These are phyloP conservation scores for honey bee (Apis mellifera) DNA, from an alignment of 1,140 invertebrate genomes.

Conservation along the genomic window DNA sequence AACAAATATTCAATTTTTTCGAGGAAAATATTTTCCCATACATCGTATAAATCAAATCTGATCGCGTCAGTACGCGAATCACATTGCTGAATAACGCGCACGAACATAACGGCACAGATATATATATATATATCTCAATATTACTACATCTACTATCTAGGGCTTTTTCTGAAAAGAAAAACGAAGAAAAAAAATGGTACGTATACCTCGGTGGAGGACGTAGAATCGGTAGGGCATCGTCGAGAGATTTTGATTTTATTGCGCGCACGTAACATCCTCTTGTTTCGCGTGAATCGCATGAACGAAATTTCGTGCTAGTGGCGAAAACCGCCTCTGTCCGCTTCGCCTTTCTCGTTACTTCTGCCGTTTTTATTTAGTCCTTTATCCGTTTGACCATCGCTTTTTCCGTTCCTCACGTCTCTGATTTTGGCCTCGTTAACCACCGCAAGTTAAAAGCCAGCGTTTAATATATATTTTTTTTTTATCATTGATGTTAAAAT, in stretches of 20 bases:
- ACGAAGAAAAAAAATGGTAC: too few relatives aligned
- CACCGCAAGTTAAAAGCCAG: too few relatives aligned
- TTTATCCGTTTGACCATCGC: background rate
- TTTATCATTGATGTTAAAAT: too few relatives aligned
- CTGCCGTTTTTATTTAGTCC: background rate
- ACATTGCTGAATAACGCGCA: slow-evolving; percentile 16
- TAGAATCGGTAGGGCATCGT: slow-evolving; percentile 8
- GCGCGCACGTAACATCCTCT: background rate
- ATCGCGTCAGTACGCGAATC: slow-evolving; percentile 8
- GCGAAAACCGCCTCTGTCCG: background rate
- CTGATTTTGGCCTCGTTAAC: slow-evolving; percentile 17
- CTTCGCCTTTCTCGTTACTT: background rate
- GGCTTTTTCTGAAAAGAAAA: background rate
- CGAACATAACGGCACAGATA: slow-evolving; percentile 14
- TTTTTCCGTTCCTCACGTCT: background rate
- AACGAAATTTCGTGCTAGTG: background rate
- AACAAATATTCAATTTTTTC: background rate
- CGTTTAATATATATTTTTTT: too few relatives aligned
- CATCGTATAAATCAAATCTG: slow-evolving; percentile 4
- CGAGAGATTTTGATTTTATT: slow-evolving; percentile 22
- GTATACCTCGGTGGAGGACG: background rate
- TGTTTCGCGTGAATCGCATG: slow-evolving; percentile 1
- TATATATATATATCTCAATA: slow-evolving; percentile 9
- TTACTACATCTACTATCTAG: background rate
- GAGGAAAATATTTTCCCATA: background rate